Evolutionary conservation across 2,888 invertebrate genomes (phyloP).

Genomic region (Chymomyza procnemis): DNA sequence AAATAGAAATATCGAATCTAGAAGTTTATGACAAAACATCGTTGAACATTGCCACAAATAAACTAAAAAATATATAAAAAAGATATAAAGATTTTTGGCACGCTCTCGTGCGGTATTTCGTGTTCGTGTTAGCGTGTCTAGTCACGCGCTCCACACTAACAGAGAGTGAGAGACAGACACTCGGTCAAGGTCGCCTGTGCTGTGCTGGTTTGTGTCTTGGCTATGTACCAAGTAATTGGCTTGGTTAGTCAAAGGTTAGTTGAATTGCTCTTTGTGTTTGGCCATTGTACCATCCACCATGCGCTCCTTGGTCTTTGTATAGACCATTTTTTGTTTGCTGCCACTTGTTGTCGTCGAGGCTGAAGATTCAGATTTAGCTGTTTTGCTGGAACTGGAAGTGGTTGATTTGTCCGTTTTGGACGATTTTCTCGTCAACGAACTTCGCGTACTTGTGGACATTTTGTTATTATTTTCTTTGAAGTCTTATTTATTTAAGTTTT

Average conservation of each 20-base stretch:
- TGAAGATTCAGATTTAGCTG: constrained; percentile 24
- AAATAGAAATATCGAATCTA: too few relatives aligned
- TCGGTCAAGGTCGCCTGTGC: constrained; percentile 32
- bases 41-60: too few relatives aligned
- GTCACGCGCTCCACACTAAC: neutral
- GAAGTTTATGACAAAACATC: too few relatives aligned
- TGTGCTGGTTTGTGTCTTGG: neutral
- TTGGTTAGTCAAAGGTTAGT: neutral
- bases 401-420: constrained; percentile 58
- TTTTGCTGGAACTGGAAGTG: constrained; percentile 11
- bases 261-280: too few relatives aligned
- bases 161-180: neutral
- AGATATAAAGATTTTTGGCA: neutral
- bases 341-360: constrained; percentile 43
- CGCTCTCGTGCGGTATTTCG: neutral
- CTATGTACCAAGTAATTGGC: neutral
- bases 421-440: constrained; percentile 66
- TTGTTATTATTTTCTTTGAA: constrained; percentile 37
- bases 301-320: constrained; percentile 75
- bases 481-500: constrained; percentile 29
- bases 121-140: neutral
- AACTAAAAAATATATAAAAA: neutral
- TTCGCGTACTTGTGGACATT: constrained; percentile 69
- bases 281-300: constrained; percentile 71
- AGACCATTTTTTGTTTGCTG: constrained; percentile 74